Conservation (phyloP, 2,113 vertebrate genomes). For the Felis chaus region DNA sequence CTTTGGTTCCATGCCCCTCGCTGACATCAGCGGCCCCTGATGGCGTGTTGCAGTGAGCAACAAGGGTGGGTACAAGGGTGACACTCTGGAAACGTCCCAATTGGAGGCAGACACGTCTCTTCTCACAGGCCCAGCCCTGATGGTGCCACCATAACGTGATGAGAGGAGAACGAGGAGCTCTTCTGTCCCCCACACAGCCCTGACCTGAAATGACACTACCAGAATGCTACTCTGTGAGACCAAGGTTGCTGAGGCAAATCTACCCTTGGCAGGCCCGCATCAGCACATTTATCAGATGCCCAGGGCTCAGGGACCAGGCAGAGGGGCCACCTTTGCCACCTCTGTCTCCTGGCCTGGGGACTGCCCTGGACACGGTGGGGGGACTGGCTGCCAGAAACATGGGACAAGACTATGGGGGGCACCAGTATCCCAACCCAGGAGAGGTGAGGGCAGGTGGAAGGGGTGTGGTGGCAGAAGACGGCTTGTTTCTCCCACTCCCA, state of each 20-base stretch:
- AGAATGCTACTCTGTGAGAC: too few relatives aligned
- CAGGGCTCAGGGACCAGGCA: too few relatives aligned
- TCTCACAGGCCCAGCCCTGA: not conserved
- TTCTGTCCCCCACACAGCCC: not conserved
- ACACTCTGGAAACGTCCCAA: not conserved
- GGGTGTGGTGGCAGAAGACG: not conserved
- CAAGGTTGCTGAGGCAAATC: not conserved
- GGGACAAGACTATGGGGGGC: not conserved
- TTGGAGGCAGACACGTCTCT: not conserved
- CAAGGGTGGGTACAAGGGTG: not conserved
- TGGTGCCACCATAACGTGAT: not conserved
- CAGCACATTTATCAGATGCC: not conserved
- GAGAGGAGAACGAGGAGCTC: not conserved
- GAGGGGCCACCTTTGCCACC: not conserved
- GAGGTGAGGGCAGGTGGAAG: not conserved
- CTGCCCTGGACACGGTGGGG: fast-evolving
- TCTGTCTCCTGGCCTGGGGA: not conserved
- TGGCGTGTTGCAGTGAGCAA: fast-evolving
- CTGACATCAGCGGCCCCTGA: not conserved
- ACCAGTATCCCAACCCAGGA: not conserved
- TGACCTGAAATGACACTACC: not conserved
- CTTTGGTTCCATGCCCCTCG: not conserved
- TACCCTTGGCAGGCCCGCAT: not conserved
- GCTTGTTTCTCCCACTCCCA: too few relatives aligned
- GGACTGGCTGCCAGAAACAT: not conserved